Evolutionary conservation across 1,140 invertebrate species (phyloP), one percentile per base, ranked within the genome.

Genomic region (Temnothorax curvispinosus): DNA sequence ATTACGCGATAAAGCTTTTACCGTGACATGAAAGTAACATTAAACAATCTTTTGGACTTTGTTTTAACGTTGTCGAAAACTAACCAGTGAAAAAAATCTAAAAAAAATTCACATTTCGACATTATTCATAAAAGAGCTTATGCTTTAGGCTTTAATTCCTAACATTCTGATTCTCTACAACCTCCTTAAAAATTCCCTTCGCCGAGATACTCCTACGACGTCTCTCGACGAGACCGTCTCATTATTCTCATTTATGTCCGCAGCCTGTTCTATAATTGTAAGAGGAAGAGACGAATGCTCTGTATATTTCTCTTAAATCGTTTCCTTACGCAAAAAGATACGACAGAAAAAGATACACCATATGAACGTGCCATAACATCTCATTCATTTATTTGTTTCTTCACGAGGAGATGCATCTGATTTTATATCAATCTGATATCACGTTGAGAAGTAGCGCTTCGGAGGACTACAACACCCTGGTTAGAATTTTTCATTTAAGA

Each of bases 161-260:
- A 47, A 47, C 11, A 47, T 47, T 47, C 47, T 47, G 47, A 47
- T 47, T 47, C 41, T 44, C 41, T 47, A 13, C 47, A 11, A 13
- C 11, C 3, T 47, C 47, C 65, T 71, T 32, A 13, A 38, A 32
- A 71, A 47, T 47, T 72, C 44, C 18, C 38, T 72, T 7, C 18
- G 32, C 5, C 27, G 38, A 74, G 41, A 72, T 15, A 72, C 35
- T 41, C 52, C 21, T 56, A 82, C 56, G 15, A 72, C 11, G 38
- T 72, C 56, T 71, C 38, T 47, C 47, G 50, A 56, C 64, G 52
- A 71, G 50, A 71, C 9, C 38, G 60, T 7, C 5, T 71, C 77
- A 71, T 81, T 81, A 81, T 69, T 69, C 47, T 81, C 64, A 11
- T 72, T 72, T 60, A 72, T 21, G 9, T 44, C 56, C 3, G 21